Evolutionary conservation across 1,140 invertebrate species (phyloP), one percentile per base, ranked within the genome.

Genomic region (Catajapyx aquilonaris): DNA sequence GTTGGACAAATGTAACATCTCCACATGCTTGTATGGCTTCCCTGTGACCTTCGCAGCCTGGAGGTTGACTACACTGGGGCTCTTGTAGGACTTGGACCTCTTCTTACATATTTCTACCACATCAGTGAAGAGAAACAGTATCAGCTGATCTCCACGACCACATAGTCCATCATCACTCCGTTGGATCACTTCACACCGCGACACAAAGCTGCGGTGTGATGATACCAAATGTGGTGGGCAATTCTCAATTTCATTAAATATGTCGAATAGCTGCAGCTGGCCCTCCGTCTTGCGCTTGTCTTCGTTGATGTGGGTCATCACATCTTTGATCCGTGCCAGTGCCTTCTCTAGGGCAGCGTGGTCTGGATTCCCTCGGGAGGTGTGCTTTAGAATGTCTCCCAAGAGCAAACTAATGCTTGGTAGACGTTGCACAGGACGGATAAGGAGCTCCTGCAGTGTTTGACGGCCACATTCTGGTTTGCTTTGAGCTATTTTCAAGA

Each of bases 221-320:
- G 86, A 91, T 7, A 94, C 73, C 41, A 94, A 56, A 50, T 87
- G 76, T 1, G 84, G 71, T 68, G 91, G 90, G 61, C 88, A 95
- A 50, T 90, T 87, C 51, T 96, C 88, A 49, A 97, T 95, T 53
- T 95, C 87, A 57, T 95, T 90, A 56, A 93, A 85, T 39, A 95
- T 88, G 59, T 94, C 86, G 61, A 96, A 97, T 67, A 96, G 81
- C 43, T 78, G 84, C 48, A 94, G 66, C 56, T 91, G 84, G 1
- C 80, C 80, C 58, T 96, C 91, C 5, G 87, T 91, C 60, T 81
- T 86, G 44, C 88, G 65, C 57, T 94, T 96, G 54, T 94, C 87
- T 64, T 96, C 88, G 57, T 97, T 96, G 36, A 96, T 93, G 52
- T 90, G 76, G 43, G 78, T 81, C 73, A 91, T 88, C 11, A 94